These are phyloP conservation scores for Caenorhabditis parvicauda DNA, from an alignment of 2,888 invertebrate genomes.

Conservation along the genomic window DNA sequence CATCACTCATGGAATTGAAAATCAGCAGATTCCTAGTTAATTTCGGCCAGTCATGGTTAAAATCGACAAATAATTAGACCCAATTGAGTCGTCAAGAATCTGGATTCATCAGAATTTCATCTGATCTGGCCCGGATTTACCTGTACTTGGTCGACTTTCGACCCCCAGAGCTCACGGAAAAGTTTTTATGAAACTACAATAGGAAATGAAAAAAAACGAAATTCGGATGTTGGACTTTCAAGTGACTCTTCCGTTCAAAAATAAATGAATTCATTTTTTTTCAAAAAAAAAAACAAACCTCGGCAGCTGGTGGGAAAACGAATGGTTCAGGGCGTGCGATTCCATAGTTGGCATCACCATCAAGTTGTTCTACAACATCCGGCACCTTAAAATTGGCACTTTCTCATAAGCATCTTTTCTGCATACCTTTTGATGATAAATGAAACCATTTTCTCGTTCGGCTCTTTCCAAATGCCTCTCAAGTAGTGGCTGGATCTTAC, in stretches of 20 bases:
- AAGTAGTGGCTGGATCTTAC: conserved; percentile 68
- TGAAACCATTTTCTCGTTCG: conserved; percentile 72
- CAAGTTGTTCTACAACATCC: conserved; percentile 68
- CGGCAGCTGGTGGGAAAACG: conserved; percentile 66
- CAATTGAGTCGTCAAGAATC: too few relatives aligned
- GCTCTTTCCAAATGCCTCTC: conserved; percentile 71
- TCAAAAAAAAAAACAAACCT: conserved; percentile 67
- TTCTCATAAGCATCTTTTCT: background rate
- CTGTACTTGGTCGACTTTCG: too few relatives aligned
- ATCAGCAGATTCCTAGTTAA: too few relatives aligned
- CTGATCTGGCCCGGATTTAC: too few relatives aligned
- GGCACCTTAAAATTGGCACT: conserved; percentile 63
- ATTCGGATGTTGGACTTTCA: too few relatives aligned
- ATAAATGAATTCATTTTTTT: background rate
- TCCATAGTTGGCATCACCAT: conserved; percentile 71
- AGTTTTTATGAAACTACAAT: conserved; percentile 9
- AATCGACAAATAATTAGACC: too few relatives aligned
- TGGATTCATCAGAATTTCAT: too few relatives aligned
- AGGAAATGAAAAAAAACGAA: too few relatives aligned
- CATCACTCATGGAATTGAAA: too few relatives aligned
- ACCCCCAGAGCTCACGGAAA: too few relatives aligned
- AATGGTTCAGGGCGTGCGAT: conserved; percentile 70
- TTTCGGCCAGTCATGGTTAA: too few relatives aligned
- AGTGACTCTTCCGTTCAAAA: too few relatives aligned
- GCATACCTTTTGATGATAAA: conserved; percentile 70